Evolutionary conservation across 2,888 invertebrate genomes (phyloP).

Genomic region (Margaritifera margaritifera): DNA sequence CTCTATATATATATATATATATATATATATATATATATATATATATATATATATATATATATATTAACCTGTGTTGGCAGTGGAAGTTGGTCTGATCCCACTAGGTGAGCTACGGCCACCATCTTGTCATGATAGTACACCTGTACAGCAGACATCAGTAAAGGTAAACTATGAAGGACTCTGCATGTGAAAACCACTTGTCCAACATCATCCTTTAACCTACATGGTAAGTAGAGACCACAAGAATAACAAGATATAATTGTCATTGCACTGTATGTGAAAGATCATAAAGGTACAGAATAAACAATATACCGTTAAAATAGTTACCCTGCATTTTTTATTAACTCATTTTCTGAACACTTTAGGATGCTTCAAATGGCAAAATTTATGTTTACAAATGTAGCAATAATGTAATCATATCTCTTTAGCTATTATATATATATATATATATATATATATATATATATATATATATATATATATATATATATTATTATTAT

Average conservation of each 20-base stretch:
- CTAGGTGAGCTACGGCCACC: constrained; percentile 73
- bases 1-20: not conserved
- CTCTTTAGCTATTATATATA: no score
- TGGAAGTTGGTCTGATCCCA: constrained; percentile 74
- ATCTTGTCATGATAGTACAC: constrained; percentile 72
- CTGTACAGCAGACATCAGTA: constrained; percentile 74
- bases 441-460: no score
- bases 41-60: not conserved
- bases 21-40: not conserved
- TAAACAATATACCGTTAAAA: not conserved
- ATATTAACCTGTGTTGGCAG: constrained; percentile 54
- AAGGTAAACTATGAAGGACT: constrained; percentile 73
- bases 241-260: not conserved
- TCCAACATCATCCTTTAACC: constrained; percentile 65
- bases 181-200: constrained; percentile 71
- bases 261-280: not conserved
- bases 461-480: no score
- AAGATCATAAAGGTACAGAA: not conserved
- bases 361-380: no score
- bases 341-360: not conserved
- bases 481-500: no score
- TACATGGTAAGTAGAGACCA: constrained; percentile 25
- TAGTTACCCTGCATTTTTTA: not conserved
- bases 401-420: no score
- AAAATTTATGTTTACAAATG: no score